Conservation (phyloP, 2,888 invertebrate species). For the Tupiocoris notatus region DNA sequence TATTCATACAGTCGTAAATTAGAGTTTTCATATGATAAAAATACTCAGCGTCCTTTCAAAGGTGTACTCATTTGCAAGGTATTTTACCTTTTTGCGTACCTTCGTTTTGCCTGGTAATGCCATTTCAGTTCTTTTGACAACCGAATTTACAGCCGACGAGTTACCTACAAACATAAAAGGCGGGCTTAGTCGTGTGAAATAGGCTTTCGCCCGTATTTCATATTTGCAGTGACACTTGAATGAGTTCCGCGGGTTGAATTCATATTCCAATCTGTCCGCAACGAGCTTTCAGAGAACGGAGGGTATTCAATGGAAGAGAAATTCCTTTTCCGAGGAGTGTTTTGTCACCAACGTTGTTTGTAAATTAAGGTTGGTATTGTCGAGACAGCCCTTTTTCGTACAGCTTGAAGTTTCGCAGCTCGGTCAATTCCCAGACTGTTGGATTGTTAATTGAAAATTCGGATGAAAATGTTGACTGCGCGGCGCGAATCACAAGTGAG, state of each 20-base stretch:
- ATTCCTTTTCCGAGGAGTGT: background rate
- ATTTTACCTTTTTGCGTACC: slow-evolving; percentile 16
- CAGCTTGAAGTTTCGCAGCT: no score
- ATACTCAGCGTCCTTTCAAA: slow-evolving; percentile 7
- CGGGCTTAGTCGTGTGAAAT: slow-evolving; percentile 15
- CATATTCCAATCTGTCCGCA: slow-evolving; percentile 20
- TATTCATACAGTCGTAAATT: slow-evolving; percentile 34
- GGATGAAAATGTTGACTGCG: no score
- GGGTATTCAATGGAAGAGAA: background rate
- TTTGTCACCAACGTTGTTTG: background rate
- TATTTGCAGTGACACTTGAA: slow-evolving; percentile 31
- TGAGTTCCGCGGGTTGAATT: slow-evolving; percentile 24
- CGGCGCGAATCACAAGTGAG: no score
- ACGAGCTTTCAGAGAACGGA: slow-evolving; percentile 8
- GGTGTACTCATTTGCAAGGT: background rate
- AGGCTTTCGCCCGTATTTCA: slow-evolving; percentile 23
- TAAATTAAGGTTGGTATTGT: background rate
- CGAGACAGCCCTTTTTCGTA: background rate
- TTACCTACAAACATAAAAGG: slow-evolving; percentile 21
- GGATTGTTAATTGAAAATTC: no score
- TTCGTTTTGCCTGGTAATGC: slow-evolving; percentile 28
- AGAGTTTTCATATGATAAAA: slow-evolving; percentile 17
- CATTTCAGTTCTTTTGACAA: slow-evolving; percentile 29
- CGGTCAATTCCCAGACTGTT: no score
- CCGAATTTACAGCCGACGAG: slow-evolving; percentile 32